Percentiles rank a stretch among this genome's conserved stretches.
phyloP scores from a whole-genome alignment of 2,888 invertebrate species.

The Thyatira batis region DNA sequence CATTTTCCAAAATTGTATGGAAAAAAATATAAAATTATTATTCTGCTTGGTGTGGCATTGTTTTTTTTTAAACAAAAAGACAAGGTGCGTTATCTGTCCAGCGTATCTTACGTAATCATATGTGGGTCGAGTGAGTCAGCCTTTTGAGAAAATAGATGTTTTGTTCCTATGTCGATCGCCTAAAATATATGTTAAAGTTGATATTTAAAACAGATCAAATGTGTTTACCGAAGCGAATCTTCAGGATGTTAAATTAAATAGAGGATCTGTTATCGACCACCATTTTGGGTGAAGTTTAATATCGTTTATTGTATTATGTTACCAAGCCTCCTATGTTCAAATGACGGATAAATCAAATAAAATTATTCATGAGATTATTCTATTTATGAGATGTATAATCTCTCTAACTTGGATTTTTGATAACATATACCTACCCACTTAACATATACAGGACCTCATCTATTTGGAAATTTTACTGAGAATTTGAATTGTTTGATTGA shows the following conservation, averaged over 20 bases:
- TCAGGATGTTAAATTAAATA: constrained; percentile 30
- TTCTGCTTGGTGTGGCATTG: not conserved
- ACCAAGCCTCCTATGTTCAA: constrained; percentile 4
- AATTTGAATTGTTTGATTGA: no score
- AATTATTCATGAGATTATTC: not conserved
- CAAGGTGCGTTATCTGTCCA: not conserved
- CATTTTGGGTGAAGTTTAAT: constrained; percentile 30
- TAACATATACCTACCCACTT: no score
- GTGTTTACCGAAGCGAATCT: constrained; percentile 35
- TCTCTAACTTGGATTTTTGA: no score
- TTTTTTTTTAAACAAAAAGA: not conserved
- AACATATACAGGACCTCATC: no score
- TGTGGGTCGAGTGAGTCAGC: constrained; percentile 55
- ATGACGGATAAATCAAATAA: not conserved
- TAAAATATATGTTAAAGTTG: constrained; percentile 63
- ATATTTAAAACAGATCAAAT: constrained; percentile 50
- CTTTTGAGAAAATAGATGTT: constrained; percentile 37
- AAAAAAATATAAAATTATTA: no score
- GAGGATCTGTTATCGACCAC: constrained; percentile 25
- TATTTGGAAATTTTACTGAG: no score
- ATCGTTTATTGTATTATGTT: constrained; percentile 25
- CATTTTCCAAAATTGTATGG: no score
- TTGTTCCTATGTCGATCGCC: constrained; percentile 37
- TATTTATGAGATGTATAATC: not conserved
- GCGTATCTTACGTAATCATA: constrained; percentile 37